Conservation (phyloP, 2,888 invertebrate species). For the Callyntrura sp. region DNA sequence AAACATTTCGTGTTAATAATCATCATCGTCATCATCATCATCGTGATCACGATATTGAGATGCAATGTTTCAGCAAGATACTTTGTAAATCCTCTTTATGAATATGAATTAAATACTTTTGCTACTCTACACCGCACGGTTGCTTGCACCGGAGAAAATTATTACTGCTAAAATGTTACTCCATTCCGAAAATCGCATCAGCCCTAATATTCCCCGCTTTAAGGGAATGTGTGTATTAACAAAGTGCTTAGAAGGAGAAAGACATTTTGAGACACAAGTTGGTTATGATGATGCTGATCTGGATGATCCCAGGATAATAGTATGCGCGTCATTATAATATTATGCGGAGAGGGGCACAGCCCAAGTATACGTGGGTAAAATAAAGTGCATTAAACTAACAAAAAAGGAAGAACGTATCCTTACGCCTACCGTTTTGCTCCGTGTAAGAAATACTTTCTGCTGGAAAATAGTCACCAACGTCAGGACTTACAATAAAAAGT, state of each 20-base stretch:
- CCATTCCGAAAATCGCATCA: no score
- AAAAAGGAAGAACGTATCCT: constrained; percentile 11
- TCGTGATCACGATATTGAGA: no score
- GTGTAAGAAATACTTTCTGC: constrained; percentile 22
- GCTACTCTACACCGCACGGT: background rate
- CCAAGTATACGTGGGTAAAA: constrained; percentile 1
- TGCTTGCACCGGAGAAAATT: constrained; percentile 11
- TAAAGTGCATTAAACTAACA: constrained; percentile 37
- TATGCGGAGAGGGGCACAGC: no score
- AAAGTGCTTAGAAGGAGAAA: constrained; percentile 22
- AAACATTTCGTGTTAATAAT: constrained; percentile 19
- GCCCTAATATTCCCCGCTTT: background rate
- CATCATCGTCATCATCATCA: background rate
- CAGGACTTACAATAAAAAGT: constrained; percentile 32
- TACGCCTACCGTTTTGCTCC: background rate
- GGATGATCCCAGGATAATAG: constrained; percentile 79
- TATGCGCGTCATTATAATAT: constrained; percentile 36
- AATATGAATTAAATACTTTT: constrained; percentile 29
- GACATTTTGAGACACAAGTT: constrained; percentile 1
- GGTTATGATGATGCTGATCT: constrained; percentile 28
- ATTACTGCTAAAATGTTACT: no score
- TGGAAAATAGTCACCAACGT: constrained; percentile 33
- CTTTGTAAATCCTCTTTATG: constrained; percentile 58
- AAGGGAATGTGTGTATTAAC: constrained; percentile 4
- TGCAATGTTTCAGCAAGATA: background rate